phyloP scores from a whole-genome alignment of 2,888 invertebrate species.

The Prosapia bicincta region DNA sequence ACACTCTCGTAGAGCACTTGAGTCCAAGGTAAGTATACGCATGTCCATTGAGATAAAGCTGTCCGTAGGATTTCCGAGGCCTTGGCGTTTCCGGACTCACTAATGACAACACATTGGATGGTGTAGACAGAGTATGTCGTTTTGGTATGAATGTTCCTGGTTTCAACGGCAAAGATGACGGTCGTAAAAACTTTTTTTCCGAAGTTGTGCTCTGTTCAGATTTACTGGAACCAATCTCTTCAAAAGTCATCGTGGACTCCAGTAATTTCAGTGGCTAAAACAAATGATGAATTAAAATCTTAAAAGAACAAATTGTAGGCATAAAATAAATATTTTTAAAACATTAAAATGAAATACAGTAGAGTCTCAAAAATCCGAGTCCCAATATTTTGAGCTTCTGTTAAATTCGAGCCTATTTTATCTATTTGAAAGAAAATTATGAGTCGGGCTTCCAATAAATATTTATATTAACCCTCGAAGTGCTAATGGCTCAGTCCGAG shows the following conservation, averaged over 20 bases:
- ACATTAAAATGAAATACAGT: too few species aligned
- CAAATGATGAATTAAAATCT: too few species aligned
- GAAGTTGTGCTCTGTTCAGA: neutral
- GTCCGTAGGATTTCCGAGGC: slow-evolving; percentile 84
- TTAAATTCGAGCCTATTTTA: too few species aligned
- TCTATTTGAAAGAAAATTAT: too few species aligned
- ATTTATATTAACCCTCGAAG: too few species aligned
- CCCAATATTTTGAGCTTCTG: too few species aligned
- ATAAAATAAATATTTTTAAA: too few species aligned
- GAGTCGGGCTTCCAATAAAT: too few species aligned
- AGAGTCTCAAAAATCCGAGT: too few species aligned
- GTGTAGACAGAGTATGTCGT: slow-evolving; percentile 76
- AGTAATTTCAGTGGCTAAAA: neutral
- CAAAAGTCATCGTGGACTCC: neutral
- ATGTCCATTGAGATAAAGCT: slow-evolving; percentile 84
- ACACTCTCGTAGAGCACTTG: slow-evolving; percentile 85
- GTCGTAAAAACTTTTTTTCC: slow-evolving; percentile 54
- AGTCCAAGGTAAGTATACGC: slow-evolving; percentile 88
- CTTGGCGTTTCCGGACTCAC: slow-evolving; percentile 90
- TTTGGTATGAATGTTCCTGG: slow-evolving; percentile 80
- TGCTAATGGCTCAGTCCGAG: too few species aligned
- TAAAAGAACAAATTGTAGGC: too few species aligned
- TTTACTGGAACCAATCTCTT: neutral
- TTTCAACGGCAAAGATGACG: slow-evolving; percentile 77
- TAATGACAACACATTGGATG: slow-evolving; percentile 75